Base-by-base conservation (phyloP, 2,888 invertebrate genomes). In the Cephonodes hylas region DNA sequence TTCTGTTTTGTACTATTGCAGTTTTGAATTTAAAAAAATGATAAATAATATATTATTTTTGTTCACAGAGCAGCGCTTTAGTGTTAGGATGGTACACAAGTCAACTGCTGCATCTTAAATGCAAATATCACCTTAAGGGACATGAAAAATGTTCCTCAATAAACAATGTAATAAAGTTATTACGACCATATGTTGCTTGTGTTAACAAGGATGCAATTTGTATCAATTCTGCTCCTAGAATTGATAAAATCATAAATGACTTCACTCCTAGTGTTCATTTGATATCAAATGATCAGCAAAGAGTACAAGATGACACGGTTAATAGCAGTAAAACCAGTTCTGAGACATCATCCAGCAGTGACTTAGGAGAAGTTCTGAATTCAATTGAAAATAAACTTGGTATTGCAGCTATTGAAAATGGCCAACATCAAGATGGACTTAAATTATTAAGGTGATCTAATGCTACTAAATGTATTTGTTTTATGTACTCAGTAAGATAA, bases 21-120 rank as follows among this genome's bases (percentile, higher is more conserved):
- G n/a, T n/a, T n/a, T n/a, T n/a, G n/a, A n/a, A n/a, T n/a, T n/a
- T n/a, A n/a, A n/a, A n/a, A 10, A 34, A 3, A 4, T 34, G 1
- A 34, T 1, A 34, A 34, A 34, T 2, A 3, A 13, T 7, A 3
- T 3, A 8, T 44, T 23, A 25, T 44, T 23, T 45, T 63, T 27
- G 20, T 27, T 64, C 86, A 64, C 86, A 95, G 95, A 94, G 94
- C 69, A 93, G 94, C 70, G 93, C 93, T 18, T 76, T 95, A 53
- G 93, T 95, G 15, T 77, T 94, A 64, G 95, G 95, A 46, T 95
- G 94, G 94, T 93, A 94, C 63, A 89, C 95, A 20, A 94, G 93
- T 72, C 94, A 95, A 71, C 82, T 94, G 0, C 80, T 94, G 53
- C 87, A 89, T 69, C 72, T 89, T 46, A 91, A 86, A 58, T 67